phyloP scores from a whole-genome alignment of 2,113 vertebrate genomes.

The Limnothrissa miodon region DNA sequence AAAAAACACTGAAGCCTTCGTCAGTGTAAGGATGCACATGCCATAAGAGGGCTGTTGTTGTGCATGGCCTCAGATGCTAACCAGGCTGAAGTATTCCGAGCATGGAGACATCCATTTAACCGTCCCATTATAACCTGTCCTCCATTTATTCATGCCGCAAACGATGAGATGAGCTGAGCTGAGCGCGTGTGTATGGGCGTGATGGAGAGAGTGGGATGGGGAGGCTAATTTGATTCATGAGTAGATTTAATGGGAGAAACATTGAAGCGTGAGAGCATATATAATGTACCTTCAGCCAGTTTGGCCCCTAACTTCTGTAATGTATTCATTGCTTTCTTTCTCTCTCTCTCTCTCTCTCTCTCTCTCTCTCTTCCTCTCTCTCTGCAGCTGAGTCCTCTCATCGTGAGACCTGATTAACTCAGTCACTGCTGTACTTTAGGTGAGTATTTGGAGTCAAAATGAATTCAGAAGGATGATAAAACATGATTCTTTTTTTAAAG shows the following conservation, averaged over 20 bases:
- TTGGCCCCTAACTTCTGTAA: conserved; percentile 50
- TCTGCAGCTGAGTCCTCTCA: background rate
- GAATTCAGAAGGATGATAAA: background rate
- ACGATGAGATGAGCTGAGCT: background rate
- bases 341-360: background rate
- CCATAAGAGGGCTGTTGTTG: background rate
- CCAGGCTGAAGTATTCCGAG: conserved; percentile 47
- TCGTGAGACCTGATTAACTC: background rate
- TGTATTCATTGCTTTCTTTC: conserved; percentile 25
- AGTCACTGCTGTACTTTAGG: background rate
- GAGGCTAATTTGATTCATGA: conserved; percentile 72
- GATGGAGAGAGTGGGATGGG: conserved; percentile 42
- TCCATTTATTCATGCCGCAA: conserved; percentile 45
- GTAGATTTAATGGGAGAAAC: conserved; percentile 70
- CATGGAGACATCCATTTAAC: conserved; percentile 51
- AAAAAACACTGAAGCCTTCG: background rate
- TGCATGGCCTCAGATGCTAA: conserved; percentile 44
- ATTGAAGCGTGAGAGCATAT: conserved; percentile 61
- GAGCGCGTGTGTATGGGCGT: conserved; percentile 28
- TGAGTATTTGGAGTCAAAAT: background rate
- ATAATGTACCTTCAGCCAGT: conserved; percentile 56
- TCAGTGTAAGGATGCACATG: background rate
- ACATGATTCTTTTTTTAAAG: background rate
- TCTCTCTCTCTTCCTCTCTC: background rate
- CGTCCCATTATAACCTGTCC: conserved; percentile 28